Evolutionary conservation across 2,888 invertebrate genomes (phyloP).

Genomic region (Polydesmus complanatus): DNA sequence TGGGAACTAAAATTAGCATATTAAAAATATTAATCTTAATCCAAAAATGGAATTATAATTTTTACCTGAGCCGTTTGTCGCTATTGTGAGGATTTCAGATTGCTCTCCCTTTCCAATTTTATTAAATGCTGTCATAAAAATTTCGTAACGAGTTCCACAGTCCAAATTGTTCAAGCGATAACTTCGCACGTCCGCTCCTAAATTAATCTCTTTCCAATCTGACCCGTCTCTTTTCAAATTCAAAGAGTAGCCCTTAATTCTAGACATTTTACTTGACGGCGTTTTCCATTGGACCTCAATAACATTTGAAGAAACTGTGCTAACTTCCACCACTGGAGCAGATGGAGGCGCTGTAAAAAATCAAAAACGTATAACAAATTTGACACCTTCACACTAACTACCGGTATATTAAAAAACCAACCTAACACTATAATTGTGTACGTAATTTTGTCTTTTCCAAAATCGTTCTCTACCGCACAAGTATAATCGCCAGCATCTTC

Average conservation of each 20-base stretch:
- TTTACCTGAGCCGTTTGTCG: constrained; percentile 18
- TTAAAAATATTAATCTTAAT: not conserved
- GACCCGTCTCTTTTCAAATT: constrained; percentile 90
- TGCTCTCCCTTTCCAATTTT: constrained; percentile 25
- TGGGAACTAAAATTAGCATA: constrained; percentile 14
- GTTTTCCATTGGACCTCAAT: constrained; percentile 22
- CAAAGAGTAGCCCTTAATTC: constrained; percentile 52
- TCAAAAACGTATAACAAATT: not conserved
- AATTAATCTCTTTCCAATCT: constrained; percentile 53
- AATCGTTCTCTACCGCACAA: constrained; percentile 81
- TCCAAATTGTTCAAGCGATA: constrained; percentile 66
- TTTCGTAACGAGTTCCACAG: constrained; percentile 86
- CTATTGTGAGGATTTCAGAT: constrained; percentile 7
- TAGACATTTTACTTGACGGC: constrained; percentile 11
- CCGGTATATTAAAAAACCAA: constrained; percentile 29
- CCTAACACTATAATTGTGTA: constrained; percentile 77
- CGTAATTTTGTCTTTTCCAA: constrained; percentile 81
- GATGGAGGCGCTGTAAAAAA: constrained; percentile 22
- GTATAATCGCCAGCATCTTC: constrained; percentile 89
- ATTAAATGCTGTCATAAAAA: constrained; percentile 85
- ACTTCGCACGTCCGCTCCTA: constrained; percentile 15
- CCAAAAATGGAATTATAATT: not conserved
- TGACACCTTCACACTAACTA: no score
- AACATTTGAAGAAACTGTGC: constrained; percentile 18
- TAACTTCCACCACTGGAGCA: constrained; percentile 21